A percentile compares a stretch with the other conserved stretches of the same genome.
These are phyloP conservation scores for Cryptus armator DNA, from an alignment of 2,888 invertebrate genomes.

Conservation along the genomic window DNA sequence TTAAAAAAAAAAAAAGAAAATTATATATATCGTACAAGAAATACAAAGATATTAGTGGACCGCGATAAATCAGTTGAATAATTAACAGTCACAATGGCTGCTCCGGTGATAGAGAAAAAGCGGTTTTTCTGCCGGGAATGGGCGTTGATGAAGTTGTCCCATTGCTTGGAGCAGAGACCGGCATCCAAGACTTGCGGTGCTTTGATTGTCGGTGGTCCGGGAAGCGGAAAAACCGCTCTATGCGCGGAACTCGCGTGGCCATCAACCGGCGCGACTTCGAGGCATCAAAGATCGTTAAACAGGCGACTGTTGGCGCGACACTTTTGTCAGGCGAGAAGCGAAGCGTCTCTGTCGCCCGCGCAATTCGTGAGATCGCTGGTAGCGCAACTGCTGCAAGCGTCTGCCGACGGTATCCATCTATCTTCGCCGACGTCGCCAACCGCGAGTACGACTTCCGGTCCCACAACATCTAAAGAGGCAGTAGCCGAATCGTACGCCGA, in stretches of 20 bases:
- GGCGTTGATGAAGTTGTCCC: constrained; percentile 97
- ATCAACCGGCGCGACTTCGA: constrained; percentile 88
- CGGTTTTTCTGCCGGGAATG: constrained; percentile 97
- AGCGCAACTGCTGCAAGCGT: constrained; percentile 91
- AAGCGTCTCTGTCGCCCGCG: constrained; percentile 93
- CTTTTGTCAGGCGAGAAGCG: constrained; percentile 94
- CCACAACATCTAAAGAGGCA: constrained; percentile 87
- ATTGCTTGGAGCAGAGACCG: constrained; percentile 95
- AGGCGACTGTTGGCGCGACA: constrained; percentile 94
- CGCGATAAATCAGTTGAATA: background rate
- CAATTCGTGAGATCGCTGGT: constrained; percentile 94
- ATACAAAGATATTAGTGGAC: no score
- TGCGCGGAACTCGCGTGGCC: constrained; percentile 93
- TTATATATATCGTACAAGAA: no score
- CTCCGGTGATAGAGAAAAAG: constrained; percentile 87
- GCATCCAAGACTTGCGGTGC: constrained; percentile 95
- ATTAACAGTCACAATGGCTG: constrained; percentile 78
- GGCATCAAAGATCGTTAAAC: constrained; percentile 91
- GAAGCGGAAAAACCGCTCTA: constrained; percentile 97
- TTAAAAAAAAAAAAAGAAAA: no score
- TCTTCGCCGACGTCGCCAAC: constrained; percentile 81
- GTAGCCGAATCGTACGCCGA: constrained; percentile 94
- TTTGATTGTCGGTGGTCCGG: constrained; percentile 95
- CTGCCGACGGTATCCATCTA: constrained; percentile 80
- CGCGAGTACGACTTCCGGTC: constrained; percentile 84